These are phyloP conservation scores for Psittacula cyanocephala DNA, from an alignment of 2,113 vertebrate species.

Conservation along the genomic window DNA sequence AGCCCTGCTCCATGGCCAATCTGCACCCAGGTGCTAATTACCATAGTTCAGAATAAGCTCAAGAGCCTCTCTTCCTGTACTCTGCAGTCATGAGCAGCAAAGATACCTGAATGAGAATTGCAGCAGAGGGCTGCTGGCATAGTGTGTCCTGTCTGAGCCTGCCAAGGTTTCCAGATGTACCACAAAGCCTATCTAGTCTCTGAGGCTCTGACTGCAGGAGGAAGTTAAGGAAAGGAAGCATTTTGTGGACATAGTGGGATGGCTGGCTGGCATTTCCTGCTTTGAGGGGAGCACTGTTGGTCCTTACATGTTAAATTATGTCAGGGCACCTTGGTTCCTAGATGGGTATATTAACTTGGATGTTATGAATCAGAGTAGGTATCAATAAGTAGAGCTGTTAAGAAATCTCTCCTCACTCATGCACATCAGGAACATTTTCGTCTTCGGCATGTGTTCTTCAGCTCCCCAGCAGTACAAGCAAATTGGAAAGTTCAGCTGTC, in stretches of 20 bases:
- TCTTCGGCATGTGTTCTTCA: constrained; percentile 68
- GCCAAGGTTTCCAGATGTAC: not conserved
- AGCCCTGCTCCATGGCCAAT: not conserved
- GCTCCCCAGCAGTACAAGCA: constrained; percentile 69
- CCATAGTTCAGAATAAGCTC: not conserved
- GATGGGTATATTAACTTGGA: not conserved
- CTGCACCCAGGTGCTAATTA: not conserved
- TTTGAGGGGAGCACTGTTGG: not conserved
- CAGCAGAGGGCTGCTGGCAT: not conserved
- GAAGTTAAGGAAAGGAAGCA: not conserved
- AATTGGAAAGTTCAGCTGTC: constrained; percentile 81
- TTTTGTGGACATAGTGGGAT: not conserved
- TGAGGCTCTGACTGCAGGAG: not conserved
- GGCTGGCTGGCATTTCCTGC: not conserved
- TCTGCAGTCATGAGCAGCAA: fast-evolving
- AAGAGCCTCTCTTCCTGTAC: not conserved
- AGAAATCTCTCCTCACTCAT: constrained; percentile 65
- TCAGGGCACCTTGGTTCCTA: not conserved
- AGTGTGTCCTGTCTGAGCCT: not conserved
- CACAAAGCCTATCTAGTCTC: not conserved
- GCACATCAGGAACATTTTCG: constrained; percentile 72
- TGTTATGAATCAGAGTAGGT: not conserved
- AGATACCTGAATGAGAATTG: not conserved
- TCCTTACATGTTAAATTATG: not conserved
- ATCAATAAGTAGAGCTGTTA: constrained; percentile 31